These are phyloP conservation scores for Pteria penguin DNA, from an alignment of 2,888 invertebrate genomes.

Conservation along the genomic window DNA sequence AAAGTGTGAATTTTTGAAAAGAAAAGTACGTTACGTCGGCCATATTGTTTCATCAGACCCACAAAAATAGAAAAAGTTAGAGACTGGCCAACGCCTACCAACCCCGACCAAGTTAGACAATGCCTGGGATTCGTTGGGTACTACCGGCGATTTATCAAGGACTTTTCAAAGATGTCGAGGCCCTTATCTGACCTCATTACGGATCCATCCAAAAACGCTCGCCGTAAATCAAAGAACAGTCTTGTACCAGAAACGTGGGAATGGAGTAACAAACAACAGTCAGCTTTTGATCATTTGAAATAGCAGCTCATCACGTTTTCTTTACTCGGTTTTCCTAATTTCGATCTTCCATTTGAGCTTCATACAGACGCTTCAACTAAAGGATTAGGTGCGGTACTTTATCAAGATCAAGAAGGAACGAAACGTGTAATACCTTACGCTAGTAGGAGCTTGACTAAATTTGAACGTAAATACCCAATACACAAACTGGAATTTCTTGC, in stretches of 20 bases:
- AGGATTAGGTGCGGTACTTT: too few relatives aligned
- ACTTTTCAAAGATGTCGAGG: slow-evolving; percentile 17
- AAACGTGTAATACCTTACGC: slow-evolving; percentile 16
- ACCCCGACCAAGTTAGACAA: slow-evolving; percentile 13
- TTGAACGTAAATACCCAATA: slow-evolving; percentile 28
- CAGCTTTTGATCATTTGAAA: not conserved
- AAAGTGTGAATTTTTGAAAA: slow-evolving; percentile 15
- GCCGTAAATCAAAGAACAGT: slow-evolving; percentile 1
- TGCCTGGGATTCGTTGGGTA: too few relatives aligned
- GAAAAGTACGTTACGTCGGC: slow-evolving; percentile 1
- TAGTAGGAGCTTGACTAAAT: slow-evolving; percentile 13
- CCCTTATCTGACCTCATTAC: slow-evolving; percentile 7
- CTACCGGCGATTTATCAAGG: slow-evolving; percentile 17
- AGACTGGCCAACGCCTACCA: slow-evolving; percentile 3
- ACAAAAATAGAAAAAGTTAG: not conserved
- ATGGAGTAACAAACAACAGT: not conserved
- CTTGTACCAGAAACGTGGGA: not conserved
- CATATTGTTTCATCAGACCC: slow-evolving; percentile 22
- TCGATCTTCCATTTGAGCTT: slow-evolving; percentile 35
- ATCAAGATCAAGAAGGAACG: too few relatives aligned
- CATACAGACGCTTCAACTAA: too few relatives aligned
- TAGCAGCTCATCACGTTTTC: not conserved
- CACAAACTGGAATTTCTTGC: slow-evolving; percentile 37
- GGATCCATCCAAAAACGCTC: not conserved
- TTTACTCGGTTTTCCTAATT: slow-evolving; percentile 36